phyloP scores from a whole-genome alignment of 2,888 invertebrate genomes.

The Drosophila gaucha region DNA sequence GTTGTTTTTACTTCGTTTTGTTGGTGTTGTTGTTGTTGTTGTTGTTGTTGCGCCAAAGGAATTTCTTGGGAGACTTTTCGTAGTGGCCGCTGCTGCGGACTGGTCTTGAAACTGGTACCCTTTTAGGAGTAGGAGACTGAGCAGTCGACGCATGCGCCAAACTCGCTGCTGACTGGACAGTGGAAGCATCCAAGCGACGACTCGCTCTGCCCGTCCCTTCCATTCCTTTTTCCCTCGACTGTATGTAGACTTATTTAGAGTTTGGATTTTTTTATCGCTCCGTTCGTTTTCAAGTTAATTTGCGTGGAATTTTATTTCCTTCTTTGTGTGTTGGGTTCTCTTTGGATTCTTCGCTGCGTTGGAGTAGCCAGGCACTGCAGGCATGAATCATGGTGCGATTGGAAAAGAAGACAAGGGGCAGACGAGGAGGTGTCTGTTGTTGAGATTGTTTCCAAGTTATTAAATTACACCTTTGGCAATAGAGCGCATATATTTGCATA shows the following conservation, averaged over 20 bases:
- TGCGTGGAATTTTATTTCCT: constrained; percentile 76
- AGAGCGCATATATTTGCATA: constrained; percentile 12
- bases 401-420: constrained; percentile 1
- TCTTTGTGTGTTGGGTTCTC: constrained; percentile 39
- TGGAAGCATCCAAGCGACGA: constrained; percentile 19
- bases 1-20: constrained; percentile 8
- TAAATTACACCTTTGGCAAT: constrained; percentile 44
- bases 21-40: constrained; percentile 15
- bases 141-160: constrained; percentile 76
- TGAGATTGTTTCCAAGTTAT: constrained; percentile 40
- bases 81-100: constrained; percentile 61
- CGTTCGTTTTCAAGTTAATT: constrained; percentile 71
- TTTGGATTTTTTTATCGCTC: constrained; percentile 43
- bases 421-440: constrained; percentile 24
- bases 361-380: constrained; percentile 43
- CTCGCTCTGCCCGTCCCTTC: constrained; percentile 13
- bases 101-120: constrained; percentile 80
- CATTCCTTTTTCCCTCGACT: constrained; percentile 32
- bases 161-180: constrained; percentile 55
- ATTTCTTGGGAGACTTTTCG: constrained; percentile 74
- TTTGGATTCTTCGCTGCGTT: constrained; percentile 29
- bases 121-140: constrained; percentile 51
- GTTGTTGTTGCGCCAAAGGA: constrained; percentile 57
- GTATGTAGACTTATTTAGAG: constrained; percentile 58
- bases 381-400: constrained; percentile 47